Conservation (phyloP, 2,113 vertebrate genomes). For the Micromys minutus region DNA sequence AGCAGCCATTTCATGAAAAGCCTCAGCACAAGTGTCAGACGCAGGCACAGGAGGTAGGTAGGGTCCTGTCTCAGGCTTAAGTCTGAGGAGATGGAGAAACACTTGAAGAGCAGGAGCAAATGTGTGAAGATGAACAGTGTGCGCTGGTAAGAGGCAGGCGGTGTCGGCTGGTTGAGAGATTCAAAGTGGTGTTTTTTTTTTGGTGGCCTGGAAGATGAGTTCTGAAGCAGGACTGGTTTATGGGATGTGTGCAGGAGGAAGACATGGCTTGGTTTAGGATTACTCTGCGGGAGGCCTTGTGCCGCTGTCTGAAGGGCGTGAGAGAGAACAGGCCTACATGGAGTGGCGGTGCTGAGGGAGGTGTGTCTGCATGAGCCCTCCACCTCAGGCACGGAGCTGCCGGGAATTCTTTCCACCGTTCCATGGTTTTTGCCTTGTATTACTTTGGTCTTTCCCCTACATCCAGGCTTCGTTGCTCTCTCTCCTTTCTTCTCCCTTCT, state of each 20-base stretch:
- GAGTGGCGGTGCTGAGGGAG: not conserved
- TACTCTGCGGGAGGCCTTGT: not conserved
- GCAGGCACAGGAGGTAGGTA: not conserved
- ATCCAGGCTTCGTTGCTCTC: not conserved
- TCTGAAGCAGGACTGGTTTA: not conserved
- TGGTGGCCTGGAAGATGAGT: not conserved
- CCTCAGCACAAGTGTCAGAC: not conserved
- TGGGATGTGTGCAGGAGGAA: not conserved
- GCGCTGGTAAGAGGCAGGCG: slow-evolving; percentile 20
- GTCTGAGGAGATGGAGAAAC: slow-evolving; percentile 2
- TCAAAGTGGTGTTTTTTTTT: not conserved
- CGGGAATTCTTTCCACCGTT: not conserved
- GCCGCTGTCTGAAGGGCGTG: not conserved
- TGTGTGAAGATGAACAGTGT: not conserved
- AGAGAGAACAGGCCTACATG: not conserved
- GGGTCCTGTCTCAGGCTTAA: slow-evolving; percentile 24
- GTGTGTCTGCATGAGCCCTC: too few relatives aligned
- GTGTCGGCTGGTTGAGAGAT: slow-evolving; percentile 5
- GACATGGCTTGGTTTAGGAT: not conserved
- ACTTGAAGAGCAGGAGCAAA: slow-evolving; percentile 35
- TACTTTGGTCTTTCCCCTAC: not conserved
- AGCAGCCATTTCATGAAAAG: slow-evolving; percentile 55
- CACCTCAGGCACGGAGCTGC: not conserved
- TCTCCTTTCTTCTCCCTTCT: not conserved
- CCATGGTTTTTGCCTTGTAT: not conserved